A percentile compares a stretch with the other conserved stretches of the same genome.
Conservation (phyloP, 2,113 vertebrate species). For the Oncorhynchus masou region DNA sequence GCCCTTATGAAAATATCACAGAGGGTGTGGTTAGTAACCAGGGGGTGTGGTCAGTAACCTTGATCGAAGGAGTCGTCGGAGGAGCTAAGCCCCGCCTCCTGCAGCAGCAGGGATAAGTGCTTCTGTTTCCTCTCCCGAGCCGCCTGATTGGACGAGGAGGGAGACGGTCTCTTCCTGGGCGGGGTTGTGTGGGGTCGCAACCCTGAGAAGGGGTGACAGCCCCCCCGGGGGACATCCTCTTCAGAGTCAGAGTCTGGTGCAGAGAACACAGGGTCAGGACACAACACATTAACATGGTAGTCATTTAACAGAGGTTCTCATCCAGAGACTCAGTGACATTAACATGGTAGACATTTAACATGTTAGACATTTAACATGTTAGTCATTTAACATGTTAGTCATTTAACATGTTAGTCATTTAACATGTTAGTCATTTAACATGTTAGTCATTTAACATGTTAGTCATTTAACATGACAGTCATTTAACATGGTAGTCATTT, state of each 20-base stretch:
- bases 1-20: too few species aligned
- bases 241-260: slow-evolving; percentile 95
- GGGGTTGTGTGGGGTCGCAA: slow-evolving; percentile 66
- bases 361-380: too few species aligned
- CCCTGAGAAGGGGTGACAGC: slow-evolving; percentile 81
- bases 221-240: slow-evolving; percentile 83
- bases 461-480: too few species aligned
- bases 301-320: too few species aligned
- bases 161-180: slow-evolving; percentile 73
- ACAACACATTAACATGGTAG: neutral
- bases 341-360: too few species aligned
- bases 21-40: slow-evolving; percentile 10
- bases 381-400: too few species aligned
- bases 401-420: too few species aligned
- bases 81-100: slow-evolving; percentile 87
- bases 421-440: too few species aligned
- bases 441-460: too few species aligned
- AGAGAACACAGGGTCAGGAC: slow-evolving; percentile 39
- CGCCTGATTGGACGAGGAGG: slow-evolving; percentile 65
- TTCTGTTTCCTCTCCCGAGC: slow-evolving; percentile 86
- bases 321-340: too few species aligned
- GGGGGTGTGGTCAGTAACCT: slow-evolving; percentile 89
- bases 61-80: slow-evolving; percentile 98
- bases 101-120: slow-evolving; percentile 90
- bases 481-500: too few species aligned